These are phyloP conservation scores for Apamea monoglypha DNA, from an alignment of 2,888 invertebrate genomes.

Conservation along the genomic window DNA sequence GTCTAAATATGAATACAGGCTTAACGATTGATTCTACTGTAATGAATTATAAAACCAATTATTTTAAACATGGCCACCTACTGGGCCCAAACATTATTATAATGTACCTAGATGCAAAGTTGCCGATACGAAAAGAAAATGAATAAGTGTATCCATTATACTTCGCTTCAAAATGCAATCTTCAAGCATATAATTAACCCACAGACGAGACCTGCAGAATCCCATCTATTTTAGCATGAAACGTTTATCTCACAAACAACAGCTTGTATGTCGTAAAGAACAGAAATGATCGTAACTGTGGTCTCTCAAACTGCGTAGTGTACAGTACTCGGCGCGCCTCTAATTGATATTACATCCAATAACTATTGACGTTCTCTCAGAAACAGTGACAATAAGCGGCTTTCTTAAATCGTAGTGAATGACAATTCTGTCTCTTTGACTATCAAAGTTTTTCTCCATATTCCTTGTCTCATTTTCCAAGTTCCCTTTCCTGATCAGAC, in stretches of 20 bases:
- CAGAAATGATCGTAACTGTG: slow-evolving; percentile 15
- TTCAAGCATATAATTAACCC: neutral
- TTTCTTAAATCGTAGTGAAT: neutral
- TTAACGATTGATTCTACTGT: neutral
- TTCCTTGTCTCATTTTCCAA: neutral
- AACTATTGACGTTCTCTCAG: slow-evolving; percentile 3
- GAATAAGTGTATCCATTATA: neutral
- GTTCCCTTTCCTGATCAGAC: neutral
- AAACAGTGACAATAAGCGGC: neutral
- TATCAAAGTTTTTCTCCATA: neutral
- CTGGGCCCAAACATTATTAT: neutral
- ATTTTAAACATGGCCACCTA: neutral
- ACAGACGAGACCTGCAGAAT: too few species aligned
- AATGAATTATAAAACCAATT: neutral
- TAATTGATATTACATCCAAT: slow-evolving; percentile 27
- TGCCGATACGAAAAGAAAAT: neutral
- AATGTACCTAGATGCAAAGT: neutral
- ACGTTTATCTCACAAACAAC: neutral
- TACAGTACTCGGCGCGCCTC: neutral
- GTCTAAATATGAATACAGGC: neutral
- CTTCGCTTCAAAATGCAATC: neutral
- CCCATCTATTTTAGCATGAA: neutral
- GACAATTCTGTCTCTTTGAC: neutral
- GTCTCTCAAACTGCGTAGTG: neutral
- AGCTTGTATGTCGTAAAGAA: slow-evolving; percentile 22